Base-by-base conservation (phyloP, 2,797 vertebrate species). In the Pygocentrus nattereri region DNA sequence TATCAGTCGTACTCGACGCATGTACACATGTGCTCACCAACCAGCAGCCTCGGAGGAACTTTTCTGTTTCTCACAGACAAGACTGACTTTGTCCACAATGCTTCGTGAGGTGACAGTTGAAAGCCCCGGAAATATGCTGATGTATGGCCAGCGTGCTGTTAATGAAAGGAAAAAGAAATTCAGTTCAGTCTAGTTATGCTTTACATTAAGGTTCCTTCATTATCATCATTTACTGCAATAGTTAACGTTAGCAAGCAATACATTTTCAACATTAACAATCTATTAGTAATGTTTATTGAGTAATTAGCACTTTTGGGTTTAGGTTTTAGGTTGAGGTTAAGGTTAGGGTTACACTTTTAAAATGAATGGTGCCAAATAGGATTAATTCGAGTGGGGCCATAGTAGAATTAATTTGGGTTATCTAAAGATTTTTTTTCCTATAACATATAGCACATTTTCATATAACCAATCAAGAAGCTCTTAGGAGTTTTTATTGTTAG, bases 1-100 rank as follows among this genome's bases (percentile, higher is more conserved):
- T 89, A 85, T 89, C 85, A 85, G 85, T 85, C 74, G 81, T 81
- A 79, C 81, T 79, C 74, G 67, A 79, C 27, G 76, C 68, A 67
- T 72, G 74, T 62, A 76, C 74, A 44, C 75, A 81, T 78, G 74
- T 65, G 67, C 72, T 83, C 49, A 78, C 47, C 50, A 80, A 67
- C 64, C 44, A 81, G 80, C 75, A 68, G 83, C 12, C 18, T 41
- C 23, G 16, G 49, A 79, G 76, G 18, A 64, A 52, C 62, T 25
- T 79, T 65, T 84, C 41, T 74, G 67, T 59, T 61, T 80, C 64
- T 67, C 58, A 70, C 65, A 78, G 44, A 49, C 34, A 41, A 62
- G 64, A 5, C 23, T 15, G n/a, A 18, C n/a, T 16, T 52, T 74
- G 19, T 41, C 11, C 30, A 34, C 21, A n/a, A 25, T 34, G 70